Base-by-base conservation (phyloP, 1,140 invertebrate species). In the Drosophila bifasciata region DNA sequence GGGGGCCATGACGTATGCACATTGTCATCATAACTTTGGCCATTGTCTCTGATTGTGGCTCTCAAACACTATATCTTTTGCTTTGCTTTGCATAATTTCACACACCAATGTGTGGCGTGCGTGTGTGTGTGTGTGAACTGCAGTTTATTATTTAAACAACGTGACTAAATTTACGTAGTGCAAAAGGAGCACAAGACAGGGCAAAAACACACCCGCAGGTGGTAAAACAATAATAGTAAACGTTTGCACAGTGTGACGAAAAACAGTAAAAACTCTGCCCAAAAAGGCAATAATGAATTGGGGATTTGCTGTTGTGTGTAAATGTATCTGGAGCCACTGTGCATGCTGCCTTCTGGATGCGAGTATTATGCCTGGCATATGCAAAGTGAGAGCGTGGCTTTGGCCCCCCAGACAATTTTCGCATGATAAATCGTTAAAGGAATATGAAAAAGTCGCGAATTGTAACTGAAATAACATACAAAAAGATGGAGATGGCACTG, bases 111-210 rank as follows among this genome's bases (percentile, higher is more conserved):
- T 40, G 57, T 52, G 23, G 23, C 21, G 39, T 53, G 58, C 53
- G 44, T 15, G 53, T 59, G 66, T 40, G 49, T 73, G 69, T 59
- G 75, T 66, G 58, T 78, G 59, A 63, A 61, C 48, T 76, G 83
- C 83, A 86, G 69, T 86, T 85, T 86, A 85, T 85, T 76, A 76
- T 76, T 88, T 86, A 86, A 86, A 88, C 83, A 86, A 88, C 83
- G 83, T 86, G 83, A 86, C 83, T 86, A 76, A 88, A 86, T 88
- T 86, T 83, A 88, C 83, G 78, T 69, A 60, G 74, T 88, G 83
- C 66, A 77, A 58, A 64, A 48, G 56, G 46, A 77, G 53, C 61
- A 55, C 5, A 43, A 39, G 32, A 16, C 16, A 51, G 21, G 46
- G 40, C 2, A 7, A 28, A 67, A 75, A 72, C 63, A 72, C 59